phyloP scores from a whole-genome alignment of 1,140 invertebrate genomes.

The Notospermus geniculatus region DNA sequence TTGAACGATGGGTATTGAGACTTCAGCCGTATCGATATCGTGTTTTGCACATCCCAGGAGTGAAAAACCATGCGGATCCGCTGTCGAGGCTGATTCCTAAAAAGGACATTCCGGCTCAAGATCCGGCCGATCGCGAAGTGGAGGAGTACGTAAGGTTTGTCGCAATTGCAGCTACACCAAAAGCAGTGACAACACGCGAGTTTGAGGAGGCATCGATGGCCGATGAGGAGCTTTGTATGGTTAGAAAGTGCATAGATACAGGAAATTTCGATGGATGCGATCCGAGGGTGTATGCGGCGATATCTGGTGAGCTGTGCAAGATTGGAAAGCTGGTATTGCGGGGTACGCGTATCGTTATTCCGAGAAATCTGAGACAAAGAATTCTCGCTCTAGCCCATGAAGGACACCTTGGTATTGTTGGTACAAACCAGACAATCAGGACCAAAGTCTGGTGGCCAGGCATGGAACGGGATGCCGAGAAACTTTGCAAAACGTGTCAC shows the following conservation, averaged over 20 bases:
- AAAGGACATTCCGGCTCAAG: not conserved
- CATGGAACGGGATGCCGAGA: constrained; percentile 28
- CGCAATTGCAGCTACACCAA: not conserved
- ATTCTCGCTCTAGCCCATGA: constrained; percentile 19
- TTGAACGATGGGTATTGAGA: constrained; percentile 23
- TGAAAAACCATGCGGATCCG: constrained; percentile 12
- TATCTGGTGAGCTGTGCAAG: constrained; percentile 19
- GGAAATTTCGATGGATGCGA: constrained; percentile 6
- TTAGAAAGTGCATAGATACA: constrained; percentile 9
- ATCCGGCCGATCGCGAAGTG: not conserved
- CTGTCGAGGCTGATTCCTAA: constrained; percentile 7
- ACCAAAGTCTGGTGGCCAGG: constrained; percentile 28
- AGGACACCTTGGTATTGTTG: constrained; percentile 24
- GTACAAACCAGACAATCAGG: constrained; percentile 25
- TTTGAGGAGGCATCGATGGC: constrained; percentile 12
- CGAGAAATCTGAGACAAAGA: constrained; percentile 3
- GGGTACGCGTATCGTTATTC: constrained; percentile 21
- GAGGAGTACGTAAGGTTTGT: constrained; percentile 15
- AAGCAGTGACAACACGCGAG: constrained; percentile 15
- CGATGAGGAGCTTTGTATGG: constrained; percentile 10
- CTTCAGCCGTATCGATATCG: constrained; percentile 12
- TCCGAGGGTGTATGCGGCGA: not conserved
- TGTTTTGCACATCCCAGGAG: constrained; percentile 2
- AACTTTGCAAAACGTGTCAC: constrained; percentile 22
- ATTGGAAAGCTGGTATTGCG: constrained; percentile 20